Evolutionary conservation across 2,888 invertebrate genomes (phyloP).

Genomic region (Cataglyphis rosenhaueri): DNA sequence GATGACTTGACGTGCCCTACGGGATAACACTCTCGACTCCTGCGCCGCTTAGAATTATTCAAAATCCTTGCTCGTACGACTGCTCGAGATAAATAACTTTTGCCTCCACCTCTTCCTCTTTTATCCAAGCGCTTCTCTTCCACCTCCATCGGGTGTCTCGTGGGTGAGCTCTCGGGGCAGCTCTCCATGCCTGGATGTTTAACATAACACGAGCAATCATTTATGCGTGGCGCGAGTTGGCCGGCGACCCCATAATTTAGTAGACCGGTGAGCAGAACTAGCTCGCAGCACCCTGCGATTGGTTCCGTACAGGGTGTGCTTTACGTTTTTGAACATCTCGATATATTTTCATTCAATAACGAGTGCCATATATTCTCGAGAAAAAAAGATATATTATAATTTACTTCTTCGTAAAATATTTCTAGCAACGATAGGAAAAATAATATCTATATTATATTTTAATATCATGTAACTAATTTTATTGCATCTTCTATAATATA

Average conservation of each 20-base stretch:
- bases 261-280: constrained; percentile 83
- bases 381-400: neutral
- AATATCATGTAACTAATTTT: neutral
- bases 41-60: constrained; percentile 80
- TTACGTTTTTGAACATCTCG: constrained; percentile 66
- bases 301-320: constrained; percentile 72
- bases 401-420: neutral
- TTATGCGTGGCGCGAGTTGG: constrained; percentile 83
- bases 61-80: constrained; percentile 82
- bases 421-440: neutral
- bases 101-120: constrained; percentile 73
- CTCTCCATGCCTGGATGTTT: constrained; percentile 80
- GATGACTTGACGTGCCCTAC: constrained; percentile 61
- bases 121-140: constrained; percentile 72
- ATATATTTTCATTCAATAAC: constrained; percentile 10
- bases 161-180: constrained; percentile 78
- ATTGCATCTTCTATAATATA: neutral
- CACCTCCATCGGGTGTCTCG: constrained; percentile 76
- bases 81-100: constrained; percentile 84
- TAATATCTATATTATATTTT: neutral
- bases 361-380: neutral
- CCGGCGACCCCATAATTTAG: constrained; percentile 84
- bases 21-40: constrained; percentile 74
- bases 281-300: constrained; percentile 74
- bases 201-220: constrained; percentile 85